A percentile compares a stretch with the other conserved stretches of the same genome.
Conservation (phyloP, 2,797 vertebrate species). For the Chiropotes sagulatus region DNA sequence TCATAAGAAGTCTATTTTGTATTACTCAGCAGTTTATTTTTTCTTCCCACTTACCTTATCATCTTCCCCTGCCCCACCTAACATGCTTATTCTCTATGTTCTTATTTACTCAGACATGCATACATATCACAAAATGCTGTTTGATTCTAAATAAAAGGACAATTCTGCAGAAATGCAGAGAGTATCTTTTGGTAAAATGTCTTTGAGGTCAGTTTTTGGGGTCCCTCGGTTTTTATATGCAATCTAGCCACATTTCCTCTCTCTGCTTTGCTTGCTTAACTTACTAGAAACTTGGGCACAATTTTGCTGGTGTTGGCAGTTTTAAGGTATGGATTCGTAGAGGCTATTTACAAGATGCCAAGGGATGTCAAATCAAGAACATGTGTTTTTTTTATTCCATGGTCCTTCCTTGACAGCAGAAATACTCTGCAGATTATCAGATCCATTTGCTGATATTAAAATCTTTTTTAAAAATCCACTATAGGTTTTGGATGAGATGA, state of each 20-base stretch:
- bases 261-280: constrained; percentile 87
- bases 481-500: constrained; percentile 83
- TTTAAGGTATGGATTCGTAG: constrained; percentile 87
- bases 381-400: constrained; percentile 86
- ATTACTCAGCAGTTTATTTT: constrained; percentile 78
- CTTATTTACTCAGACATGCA: background rate
- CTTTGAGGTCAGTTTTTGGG: constrained; percentile 84
- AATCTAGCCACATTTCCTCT: constrained; percentile 85
- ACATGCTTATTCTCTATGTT: constrained; percentile 61
- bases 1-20: constrained; percentile 63
- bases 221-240: constrained; percentile 85
- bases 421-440: constrained; percentile 86
- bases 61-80: constrained; percentile 5
- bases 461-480: constrained; percentile 79
- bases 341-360: constrained; percentile 90
- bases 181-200: constrained; percentile 82
- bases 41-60: background rate
- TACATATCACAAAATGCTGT: constrained; percentile 26
- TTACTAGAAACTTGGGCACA: constrained; percentile 86
- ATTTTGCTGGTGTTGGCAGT: constrained; percentile 88
- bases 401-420: constrained; percentile 86
- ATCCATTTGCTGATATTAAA: constrained; percentile 88
- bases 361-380: constrained; percentile 87
- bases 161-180: constrained; percentile 75
- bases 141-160: constrained; percentile 69